Conservation (phyloP, 2,888 invertebrate species). For the Melanostoma scalare region DNA sequence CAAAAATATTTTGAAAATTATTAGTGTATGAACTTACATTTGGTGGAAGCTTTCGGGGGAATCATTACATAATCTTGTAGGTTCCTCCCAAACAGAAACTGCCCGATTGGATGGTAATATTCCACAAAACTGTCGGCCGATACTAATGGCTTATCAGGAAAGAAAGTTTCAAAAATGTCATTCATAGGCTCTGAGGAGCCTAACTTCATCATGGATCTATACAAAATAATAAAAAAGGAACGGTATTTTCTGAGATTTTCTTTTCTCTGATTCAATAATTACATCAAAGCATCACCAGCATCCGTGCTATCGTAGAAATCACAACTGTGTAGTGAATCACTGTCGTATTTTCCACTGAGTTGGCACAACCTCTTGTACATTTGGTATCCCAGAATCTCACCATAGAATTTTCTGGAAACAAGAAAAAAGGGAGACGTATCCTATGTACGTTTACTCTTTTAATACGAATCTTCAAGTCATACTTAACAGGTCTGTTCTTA, state of each 20-base stretch:
- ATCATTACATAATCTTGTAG: too few relatives aligned
- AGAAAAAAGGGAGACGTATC: neutral
- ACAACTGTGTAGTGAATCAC: constrained; percentile 83
- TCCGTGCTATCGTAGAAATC: constrained; percentile 90
- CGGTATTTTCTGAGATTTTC: neutral
- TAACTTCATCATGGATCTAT: constrained; percentile 24
- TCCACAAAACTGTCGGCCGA: constrained; percentile 88
- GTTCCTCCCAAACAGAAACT: constrained; percentile 13
- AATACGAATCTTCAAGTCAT: neutral
- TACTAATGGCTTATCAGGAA: constrained; percentile 88
- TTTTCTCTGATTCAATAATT: neutral
- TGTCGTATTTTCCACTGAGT: constrained; percentile 27
- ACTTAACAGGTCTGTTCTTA: neutral
- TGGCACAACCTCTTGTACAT: constrained; percentile 26
- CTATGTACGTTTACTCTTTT: too few relatives aligned
- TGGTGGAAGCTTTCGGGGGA: too few relatives aligned
- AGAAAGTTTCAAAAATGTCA: constrained; percentile 83
- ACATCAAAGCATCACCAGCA: constrained; percentile 87
- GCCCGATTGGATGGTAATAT: constrained; percentile 89
- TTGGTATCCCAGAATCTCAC: constrained; percentile 75
- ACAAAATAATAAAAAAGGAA: neutral
- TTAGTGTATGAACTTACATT: too few relatives aligned
- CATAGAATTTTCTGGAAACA: constrained; percentile 86
- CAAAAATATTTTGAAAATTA: too few relatives aligned
- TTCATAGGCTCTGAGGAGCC: constrained; percentile 90